Conservation (phyloP, 2,797 vertebrate genomes). For the Myotis findleyi region DNA sequence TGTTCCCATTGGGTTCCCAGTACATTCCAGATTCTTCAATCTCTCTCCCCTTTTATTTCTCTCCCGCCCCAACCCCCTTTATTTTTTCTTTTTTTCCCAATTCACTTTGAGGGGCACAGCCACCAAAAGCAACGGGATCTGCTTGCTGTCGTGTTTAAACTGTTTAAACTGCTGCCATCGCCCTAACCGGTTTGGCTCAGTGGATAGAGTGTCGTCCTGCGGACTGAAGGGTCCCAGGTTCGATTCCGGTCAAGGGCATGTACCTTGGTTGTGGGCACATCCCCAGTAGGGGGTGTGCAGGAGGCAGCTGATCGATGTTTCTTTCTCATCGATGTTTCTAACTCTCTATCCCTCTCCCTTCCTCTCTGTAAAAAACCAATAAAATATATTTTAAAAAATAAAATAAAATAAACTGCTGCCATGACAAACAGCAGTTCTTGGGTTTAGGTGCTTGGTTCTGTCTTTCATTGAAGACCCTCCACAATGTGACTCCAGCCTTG, state of each 20-base stretch:
- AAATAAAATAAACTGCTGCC: background rate
- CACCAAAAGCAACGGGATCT: background rate
- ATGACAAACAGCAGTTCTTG: background rate
- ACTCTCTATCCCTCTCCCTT: too few species aligned
- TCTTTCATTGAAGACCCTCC: background rate
- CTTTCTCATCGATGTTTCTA: too few species aligned
- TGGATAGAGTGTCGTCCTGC: too few species aligned
- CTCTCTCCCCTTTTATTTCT: background rate
- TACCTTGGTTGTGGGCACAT: too few species aligned
- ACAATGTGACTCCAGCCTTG: background rate
- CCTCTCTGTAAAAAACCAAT: too few species aligned
- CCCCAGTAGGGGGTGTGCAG: too few species aligned
- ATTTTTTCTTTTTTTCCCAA: background rate
- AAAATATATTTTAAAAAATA: too few species aligned
- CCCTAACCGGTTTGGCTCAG: too few species aligned
- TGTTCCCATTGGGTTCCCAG: background rate
- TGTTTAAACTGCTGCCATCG: background rate
- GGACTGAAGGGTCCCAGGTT: too few species aligned
- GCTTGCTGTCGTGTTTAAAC: background rate
- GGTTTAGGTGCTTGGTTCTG: background rate
- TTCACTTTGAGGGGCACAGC: background rate
- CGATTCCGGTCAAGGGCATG: too few species aligned
- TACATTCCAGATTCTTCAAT: background rate
- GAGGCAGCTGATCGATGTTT: too few species aligned
- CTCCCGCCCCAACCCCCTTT: too few species aligned